Conservation (phyloP, 37 sponge, comb jelly and placozoan species). For the Lycopodina hypogea region DNA sequence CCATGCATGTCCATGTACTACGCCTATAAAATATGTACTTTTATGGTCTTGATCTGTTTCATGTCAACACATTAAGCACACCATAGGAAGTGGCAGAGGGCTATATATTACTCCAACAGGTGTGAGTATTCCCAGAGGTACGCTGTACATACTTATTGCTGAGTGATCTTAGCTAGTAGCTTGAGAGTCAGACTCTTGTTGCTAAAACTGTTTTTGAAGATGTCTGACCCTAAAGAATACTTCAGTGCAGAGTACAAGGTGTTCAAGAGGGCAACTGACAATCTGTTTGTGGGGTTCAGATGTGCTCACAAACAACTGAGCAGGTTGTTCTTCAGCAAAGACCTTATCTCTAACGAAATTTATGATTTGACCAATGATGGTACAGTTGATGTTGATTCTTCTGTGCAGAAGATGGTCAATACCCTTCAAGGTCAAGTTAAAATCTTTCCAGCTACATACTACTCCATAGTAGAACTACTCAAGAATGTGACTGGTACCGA, state of each 20-base stretch:
- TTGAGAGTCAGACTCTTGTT: too few relatives aligned
- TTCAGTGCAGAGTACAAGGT: neutral
- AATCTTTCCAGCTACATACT: neutral
- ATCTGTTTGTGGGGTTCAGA: neutral
- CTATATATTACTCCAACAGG: too few relatives aligned
- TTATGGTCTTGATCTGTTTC: too few relatives aligned
- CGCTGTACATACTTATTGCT: too few relatives aligned
- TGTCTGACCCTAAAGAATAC: too few relatives aligned
- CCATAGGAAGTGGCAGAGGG: too few relatives aligned
- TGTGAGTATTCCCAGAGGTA: too few relatives aligned
- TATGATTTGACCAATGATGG: neutral
- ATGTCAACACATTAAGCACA: too few relatives aligned
- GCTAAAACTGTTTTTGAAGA: too few relatives aligned
- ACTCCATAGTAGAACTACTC: neutral
- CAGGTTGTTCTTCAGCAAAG: neutral
- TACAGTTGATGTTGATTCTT: neutral
- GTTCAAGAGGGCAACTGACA: neutral
- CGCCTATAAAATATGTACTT: too few relatives aligned
- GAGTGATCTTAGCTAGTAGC: too few relatives aligned
- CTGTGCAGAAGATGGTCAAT: neutral
- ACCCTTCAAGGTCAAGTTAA: slow-evolving; percentile 9
- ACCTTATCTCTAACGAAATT: neutral
- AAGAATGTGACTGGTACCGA: neutral
- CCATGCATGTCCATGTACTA: too few relatives aligned
- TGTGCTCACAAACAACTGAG: neutral